Evolutionary conservation across 2,113 vertebrate species (phyloP), one percentile per base, ranked within the genome.

Genomic region (Centropus bengalensis): DNA sequence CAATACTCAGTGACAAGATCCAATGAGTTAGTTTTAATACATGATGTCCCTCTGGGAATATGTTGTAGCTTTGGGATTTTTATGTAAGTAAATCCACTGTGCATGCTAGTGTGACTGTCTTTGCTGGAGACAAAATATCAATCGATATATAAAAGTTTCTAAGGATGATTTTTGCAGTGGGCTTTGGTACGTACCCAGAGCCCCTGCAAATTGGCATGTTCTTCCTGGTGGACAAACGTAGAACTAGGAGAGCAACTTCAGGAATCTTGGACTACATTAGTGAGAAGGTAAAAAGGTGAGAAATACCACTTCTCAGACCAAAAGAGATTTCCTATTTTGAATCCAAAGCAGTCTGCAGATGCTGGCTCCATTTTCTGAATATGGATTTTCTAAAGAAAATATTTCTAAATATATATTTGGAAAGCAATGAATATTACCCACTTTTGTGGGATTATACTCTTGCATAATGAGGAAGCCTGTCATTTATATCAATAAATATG

Each of bases 21-120:
- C n/a, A n/a, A n/a, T n/a, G n/a, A 62, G 81, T 78, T 80, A 63
- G 89, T 82, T 66, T 76, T 94, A 91, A 91, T 85, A 26, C 9
- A 58, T 45, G 9, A 26, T 87, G 62, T 16, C 70, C 78, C 95
- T 95, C 83, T 93, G 32, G 91, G n/a, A 20, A 16, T 26, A 36
- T 75, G 15, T 55, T 67, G 14, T 36, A 59, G 12, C 8, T 4
- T 2, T 67, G 14, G 5, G 6, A 8, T 11, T 21, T 54, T 52
- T 4, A 19, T n/a, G 7, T 26, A 17, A 67, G 28, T 63, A 86
- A 52, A 70, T 79, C 51, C 14, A 14, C 22, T 45, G 10, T 45
- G 33, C 9, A 10, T 60, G 36, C 20, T 13, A 24, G 18, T 10
- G 12, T 69, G 30, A 67, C 13, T 55, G 20, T 28, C 54, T 74